Evolutionary conservation across 2,797 vertebrate genomes (phyloP), one percentile per base, ranked within the genome.

Genomic region (Mormyrus hasselquistii): DNA sequence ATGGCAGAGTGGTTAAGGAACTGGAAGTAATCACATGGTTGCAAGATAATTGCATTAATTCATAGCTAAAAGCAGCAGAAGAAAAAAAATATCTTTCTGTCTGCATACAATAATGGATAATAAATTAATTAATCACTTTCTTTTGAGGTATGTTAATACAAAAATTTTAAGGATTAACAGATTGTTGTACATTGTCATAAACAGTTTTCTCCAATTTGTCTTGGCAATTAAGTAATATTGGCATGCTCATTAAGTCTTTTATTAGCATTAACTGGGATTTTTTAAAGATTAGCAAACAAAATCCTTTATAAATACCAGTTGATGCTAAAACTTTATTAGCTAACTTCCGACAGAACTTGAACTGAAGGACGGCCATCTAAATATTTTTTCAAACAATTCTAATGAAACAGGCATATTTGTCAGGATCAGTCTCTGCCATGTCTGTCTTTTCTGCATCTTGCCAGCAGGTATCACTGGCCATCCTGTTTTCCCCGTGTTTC

Each of bases 1-100:
- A 59, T 88, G 89, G 44, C 50, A 53, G 47, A 84, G 82, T 84
- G 82, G 82, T 84, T 84, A 84, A 84, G 44, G 47, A 29, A 49
- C 82, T 84, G 82, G 53, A n/a, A 5, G 38, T 29, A 82, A 82
- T 82, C 16, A 82, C 76, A 82, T 82, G 41, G 76, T 82, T 82
- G 41, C 76, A 82, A 41, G 76, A 41, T 82, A 73, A 73, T 38
- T 73, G 65, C 65, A 73, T 38, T 73, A 73, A 34, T 73, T 38
- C 65, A 34, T 73, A 38, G 29, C 65, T 73, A 73, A 41, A 82
- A 82, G 76, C 16, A 16, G 4, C 38, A 44, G 14, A 79, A 76
- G 10, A 76, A 41, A 79, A 79, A 76, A 76, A 65, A 0, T 1
- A 69, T 69, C 25, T 69, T 14, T 69, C 65, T 65, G 29, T 69